Percentiles rank a stretch among this genome's conserved stretches.
Conservation (phyloP, 2,797 vertebrate species). For the Synanceia verrucosa region DNA sequence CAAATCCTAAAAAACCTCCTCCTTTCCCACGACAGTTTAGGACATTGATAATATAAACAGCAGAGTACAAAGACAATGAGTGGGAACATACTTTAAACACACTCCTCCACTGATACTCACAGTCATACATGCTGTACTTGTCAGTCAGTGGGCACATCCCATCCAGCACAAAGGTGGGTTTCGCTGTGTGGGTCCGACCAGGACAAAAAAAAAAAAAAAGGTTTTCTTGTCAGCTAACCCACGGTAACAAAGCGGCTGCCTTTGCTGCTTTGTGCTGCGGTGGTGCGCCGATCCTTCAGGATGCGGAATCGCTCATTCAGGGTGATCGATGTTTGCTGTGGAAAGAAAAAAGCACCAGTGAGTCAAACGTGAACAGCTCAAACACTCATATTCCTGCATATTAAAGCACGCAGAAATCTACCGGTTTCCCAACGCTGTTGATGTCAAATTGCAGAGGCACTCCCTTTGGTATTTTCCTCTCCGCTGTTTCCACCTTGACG, state of each 20-base stretch:
- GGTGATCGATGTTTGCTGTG: slow-evolving; percentile 91
- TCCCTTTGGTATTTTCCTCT: slow-evolving; percentile 93
- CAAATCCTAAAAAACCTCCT: slow-evolving; percentile 1
- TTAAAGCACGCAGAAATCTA: slow-evolving; percentile 44
- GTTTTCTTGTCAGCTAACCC: slow-evolving; percentile 77
- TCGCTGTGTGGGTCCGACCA: slow-evolving; percentile 25
- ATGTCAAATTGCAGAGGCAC: slow-evolving; percentile 96
- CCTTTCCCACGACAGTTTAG: slow-evolving; percentile 15
- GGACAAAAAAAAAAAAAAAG: slow-evolving; percentile 15
- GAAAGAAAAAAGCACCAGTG: not conserved
- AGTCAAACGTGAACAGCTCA: too few species aligned
- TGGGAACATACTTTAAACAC: slow-evolving; percentile 25
- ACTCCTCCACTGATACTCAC: slow-evolving; percentile 24
- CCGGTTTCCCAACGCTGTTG: slow-evolving; percentile 97
- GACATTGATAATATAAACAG: slow-evolving; percentile 57
- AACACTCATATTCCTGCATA: too few species aligned
- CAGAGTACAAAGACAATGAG: slow-evolving; percentile 30
- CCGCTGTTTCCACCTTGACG: slow-evolving; percentile 81
- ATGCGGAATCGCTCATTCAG: slow-evolving; percentile 96
- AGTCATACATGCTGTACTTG: slow-evolving; percentile 16
- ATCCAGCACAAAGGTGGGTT: slow-evolving; percentile 14
- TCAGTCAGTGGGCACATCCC: slow-evolving; percentile 9
- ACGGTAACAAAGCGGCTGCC: slow-evolving; percentile 94
- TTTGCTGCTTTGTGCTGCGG: slow-evolving; percentile 84
- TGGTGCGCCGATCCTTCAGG: slow-evolving; percentile 89